Evolutionary conservation across 2,797 vertebrate species (phyloP).

Genomic region (Pipistrellus kuhlii): DNA sequence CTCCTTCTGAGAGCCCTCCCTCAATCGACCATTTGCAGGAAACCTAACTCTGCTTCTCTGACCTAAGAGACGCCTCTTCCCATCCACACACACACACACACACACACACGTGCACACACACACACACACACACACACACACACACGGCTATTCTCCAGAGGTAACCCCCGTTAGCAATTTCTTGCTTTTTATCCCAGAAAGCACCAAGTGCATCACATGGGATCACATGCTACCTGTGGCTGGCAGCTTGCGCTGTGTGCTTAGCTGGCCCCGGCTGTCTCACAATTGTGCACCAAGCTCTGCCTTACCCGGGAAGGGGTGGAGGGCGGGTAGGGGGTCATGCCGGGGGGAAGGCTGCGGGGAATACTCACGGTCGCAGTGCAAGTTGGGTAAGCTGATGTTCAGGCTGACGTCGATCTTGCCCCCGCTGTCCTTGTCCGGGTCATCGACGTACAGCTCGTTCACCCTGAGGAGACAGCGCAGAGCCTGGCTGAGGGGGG

Average conservation of each 20-base stretch:
- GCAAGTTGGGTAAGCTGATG: conserved; percentile 97
- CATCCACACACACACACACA: too few species aligned
- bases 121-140: neutral
- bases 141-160: neutral
- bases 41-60: neutral
- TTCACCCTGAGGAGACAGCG: conserved; percentile 92
- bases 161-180: accelerated
- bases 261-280: neutral
- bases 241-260: neutral
- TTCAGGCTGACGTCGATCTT: conserved; percentile 99
- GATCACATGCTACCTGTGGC: accelerated
- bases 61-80: neutral
- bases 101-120: too few species aligned
- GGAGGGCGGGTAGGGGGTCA: neutral
- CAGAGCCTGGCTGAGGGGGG: neutral
- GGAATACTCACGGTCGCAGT: conserved; percentile 97
- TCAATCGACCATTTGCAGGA: neutral
- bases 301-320: neutral
- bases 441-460: conserved; percentile 98
- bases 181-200: neutral
- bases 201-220: neutral
- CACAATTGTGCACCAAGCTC: neutral
- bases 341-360: neutral
- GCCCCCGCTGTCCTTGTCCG: conserved; percentile 98
- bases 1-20: neutral